Evolutionary conservation across 2,113 vertebrate genomes (phyloP).

Genomic region (Corythaixoides concolor): DNA sequence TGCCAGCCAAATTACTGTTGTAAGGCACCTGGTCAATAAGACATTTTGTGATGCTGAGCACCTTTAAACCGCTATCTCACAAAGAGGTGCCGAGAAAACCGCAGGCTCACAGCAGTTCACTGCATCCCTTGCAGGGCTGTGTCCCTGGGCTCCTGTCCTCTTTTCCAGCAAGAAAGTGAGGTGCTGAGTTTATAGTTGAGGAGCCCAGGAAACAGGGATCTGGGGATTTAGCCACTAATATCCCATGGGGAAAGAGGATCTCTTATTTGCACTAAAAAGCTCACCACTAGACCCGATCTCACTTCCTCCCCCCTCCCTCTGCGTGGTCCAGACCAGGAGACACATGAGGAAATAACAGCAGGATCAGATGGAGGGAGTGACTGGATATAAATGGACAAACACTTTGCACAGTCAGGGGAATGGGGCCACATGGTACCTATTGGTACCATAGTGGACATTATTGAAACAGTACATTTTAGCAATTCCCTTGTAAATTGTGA

Average conservation of each 20-base stretch:
- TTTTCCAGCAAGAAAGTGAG: background rate
- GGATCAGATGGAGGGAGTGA: background rate
- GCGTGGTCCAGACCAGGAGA: background rate
- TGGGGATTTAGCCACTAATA: background rate
- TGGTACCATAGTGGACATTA: background rate
- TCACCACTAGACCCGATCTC: background rate
- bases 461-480: background rate
- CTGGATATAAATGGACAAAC: background rate
- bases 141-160: background rate
- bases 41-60: background rate
- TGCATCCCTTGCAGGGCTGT: background rate
- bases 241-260: background rate
- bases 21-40: background rate
- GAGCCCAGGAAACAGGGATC: background rate
- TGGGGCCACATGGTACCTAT: background rate
- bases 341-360: background rate
- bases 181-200: background rate
- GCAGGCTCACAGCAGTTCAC: fast-evolving
- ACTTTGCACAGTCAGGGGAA: background rate
- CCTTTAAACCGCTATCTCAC: background rate
- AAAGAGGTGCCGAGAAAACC: background rate
- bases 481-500: background rate
- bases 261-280: background rate
- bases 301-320: background rate
- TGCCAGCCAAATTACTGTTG: background rate